Conservation (phyloP, 64 coral and sea anemone species). For the Hydrozoanthus tunicans region DNA sequence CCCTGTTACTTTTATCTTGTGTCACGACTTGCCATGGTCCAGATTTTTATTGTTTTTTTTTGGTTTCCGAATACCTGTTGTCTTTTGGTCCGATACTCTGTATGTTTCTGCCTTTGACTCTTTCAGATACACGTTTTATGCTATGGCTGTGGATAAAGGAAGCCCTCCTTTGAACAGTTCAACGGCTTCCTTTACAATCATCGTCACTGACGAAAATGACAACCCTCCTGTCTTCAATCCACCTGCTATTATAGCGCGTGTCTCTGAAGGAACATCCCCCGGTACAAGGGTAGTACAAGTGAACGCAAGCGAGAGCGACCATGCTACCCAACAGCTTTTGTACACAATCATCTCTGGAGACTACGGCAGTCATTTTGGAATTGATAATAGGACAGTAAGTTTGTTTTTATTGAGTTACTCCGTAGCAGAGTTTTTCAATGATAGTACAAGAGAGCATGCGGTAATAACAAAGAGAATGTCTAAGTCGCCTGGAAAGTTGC, state of each 20-base stretch:
- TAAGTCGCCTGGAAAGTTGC: no score
- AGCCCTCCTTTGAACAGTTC: slow-evolving; percentile 64
- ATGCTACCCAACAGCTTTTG: background rate
- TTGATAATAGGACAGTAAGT: slow-evolving; percentile 66
- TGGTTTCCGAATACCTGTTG: no score
- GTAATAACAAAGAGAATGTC: no score
- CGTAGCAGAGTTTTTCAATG: background rate
- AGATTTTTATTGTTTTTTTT: no score
- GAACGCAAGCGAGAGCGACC: slow-evolving; percentile 60
- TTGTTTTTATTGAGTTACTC: background rate
- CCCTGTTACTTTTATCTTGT: no score
- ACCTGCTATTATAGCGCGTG: slow-evolving; percentile 21
- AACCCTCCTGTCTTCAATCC: slow-evolving; percentile 62
- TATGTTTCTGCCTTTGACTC: background rate
- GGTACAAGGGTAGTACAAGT: slow-evolving; percentile 31
- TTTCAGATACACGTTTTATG: slow-evolving; percentile 59
- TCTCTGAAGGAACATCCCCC: slow-evolving; percentile 41
- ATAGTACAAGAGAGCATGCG: background rate
- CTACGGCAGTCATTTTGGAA: slow-evolving; percentile 13
- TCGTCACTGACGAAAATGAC: slow-evolving; percentile 57
- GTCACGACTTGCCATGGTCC: no score
- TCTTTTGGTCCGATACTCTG: background rate
- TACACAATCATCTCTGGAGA: slow-evolving; percentile 54
- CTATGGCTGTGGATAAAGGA: slow-evolving; percentile 52
- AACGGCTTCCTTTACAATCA: slow-evolving; percentile 54